Conservation (phyloP, 1,140 invertebrate genomes). For the Drosophila navojoa region DNA sequence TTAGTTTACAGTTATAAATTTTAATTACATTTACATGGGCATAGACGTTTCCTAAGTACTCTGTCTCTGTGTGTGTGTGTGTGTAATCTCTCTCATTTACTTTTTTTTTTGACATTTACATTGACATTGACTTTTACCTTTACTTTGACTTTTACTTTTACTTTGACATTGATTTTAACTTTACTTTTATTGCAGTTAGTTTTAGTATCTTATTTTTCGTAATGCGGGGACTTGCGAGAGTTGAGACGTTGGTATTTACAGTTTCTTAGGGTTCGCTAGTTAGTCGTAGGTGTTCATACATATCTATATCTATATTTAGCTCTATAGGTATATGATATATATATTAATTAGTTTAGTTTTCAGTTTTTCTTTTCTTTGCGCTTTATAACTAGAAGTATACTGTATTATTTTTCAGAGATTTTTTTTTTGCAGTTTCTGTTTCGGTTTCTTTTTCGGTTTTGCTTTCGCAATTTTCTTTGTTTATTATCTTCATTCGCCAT, state of each 20-base stretch:
- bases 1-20: conserved; percentile 16
- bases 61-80: conserved; percentile 21
- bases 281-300: conserved; percentile 28
- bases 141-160: conserved; percentile 13
- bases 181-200: conserved; percentile 42
- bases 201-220: conserved; percentile 8
- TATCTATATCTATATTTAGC: conserved; percentile 9
- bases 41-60: conserved; percentile 15
- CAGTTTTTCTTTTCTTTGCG: conserved; percentile 19
- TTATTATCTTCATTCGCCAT: conserved; percentile 79
- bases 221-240: conserved; percentile 44
- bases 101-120: conserved; percentile 13
- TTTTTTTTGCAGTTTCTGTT: conserved; percentile 35
- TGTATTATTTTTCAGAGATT: conserved; percentile 23
- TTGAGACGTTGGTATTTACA: conserved; percentile 30
- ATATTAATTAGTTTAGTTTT: conserved; percentile 20
- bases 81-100: not conserved
- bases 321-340: not conserved
- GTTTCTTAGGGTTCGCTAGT: conserved; percentile 35
- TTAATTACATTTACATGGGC: conserved; percentile 40
- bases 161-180: conserved; percentile 8
- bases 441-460: conserved; percentile 2
- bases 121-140: conserved; percentile 5
- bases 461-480: conserved; percentile 19
- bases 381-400: conserved; percentile 71